Percentiles rank a stretch among this genome's conserved stretches.
phyloP scores from a whole-genome alignment of 1,140 invertebrate species.

The Drosophila pandora region DNA sequence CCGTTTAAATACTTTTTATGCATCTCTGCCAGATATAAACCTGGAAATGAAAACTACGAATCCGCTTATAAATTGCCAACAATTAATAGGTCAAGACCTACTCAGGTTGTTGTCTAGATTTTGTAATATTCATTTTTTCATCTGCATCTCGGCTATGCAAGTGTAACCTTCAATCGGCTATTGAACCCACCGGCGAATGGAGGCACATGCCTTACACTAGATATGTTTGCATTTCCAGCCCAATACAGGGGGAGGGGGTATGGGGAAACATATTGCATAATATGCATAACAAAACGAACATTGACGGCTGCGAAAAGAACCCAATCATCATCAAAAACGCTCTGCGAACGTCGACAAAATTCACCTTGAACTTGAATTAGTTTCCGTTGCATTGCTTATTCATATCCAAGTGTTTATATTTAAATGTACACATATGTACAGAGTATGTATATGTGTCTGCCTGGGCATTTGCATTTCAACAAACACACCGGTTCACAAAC shows the following conservation, averaged over 20 bases:
- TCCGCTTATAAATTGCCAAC: neutral
- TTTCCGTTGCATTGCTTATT: conserved; percentile 59
- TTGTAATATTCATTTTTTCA: neutral
- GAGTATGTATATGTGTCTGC: neutral
- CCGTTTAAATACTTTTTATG: conserved; percentile 37
- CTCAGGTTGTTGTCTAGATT: neutral
- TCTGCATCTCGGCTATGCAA: conserved; percentile 17
- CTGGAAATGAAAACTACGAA: neutral
- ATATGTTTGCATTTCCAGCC: conserved; percentile 5
- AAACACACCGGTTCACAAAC: conserved; percentile 25
- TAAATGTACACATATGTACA: conserved; percentile 5
- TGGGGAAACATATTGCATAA: conserved; percentile 52
- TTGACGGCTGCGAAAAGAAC: conserved; percentile 27
- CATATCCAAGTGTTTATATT: conserved; percentile 64
- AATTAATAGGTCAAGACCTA: conserved; percentile 17
- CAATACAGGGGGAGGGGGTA: neutral
- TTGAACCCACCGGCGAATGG: conserved; percentile 34
- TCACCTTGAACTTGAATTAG: conserved; percentile 79
- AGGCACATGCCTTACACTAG: conserved; percentile 3
- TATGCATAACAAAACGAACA: conserved; percentile 33
- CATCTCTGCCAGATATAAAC: neutral
- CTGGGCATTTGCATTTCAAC: conserved; percentile 29
- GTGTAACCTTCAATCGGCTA: conserved; percentile 36
- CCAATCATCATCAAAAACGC: conserved; percentile 28
- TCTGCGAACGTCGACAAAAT: conserved; percentile 3